These are phyloP conservation scores for Diprion similis DNA, from an alignment of 1,140 invertebrate genomes.

Conservation along the genomic window DNA sequence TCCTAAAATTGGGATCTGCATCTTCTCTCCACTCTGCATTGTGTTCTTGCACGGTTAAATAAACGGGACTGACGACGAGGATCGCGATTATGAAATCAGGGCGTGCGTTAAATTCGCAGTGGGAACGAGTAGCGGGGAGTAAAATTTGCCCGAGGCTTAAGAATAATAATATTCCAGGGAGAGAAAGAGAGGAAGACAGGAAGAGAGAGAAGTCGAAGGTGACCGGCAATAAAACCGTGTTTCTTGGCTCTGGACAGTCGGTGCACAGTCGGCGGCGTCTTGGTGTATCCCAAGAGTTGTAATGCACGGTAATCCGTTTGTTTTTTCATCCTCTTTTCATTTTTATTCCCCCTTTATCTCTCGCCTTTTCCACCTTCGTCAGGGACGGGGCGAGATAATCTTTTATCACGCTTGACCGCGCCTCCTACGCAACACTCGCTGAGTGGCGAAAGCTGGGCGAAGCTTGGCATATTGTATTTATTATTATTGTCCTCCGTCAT, in stretches of 20 bases:
- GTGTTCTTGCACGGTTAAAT: too few relatives aligned
- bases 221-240: constrained; percentile 4
- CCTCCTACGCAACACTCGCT: too few relatives aligned
- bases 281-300: neutral
- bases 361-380: neutral
- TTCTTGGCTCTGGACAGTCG: neutral
- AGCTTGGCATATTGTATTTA: too few relatives aligned
- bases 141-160: neutral
- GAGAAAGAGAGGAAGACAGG: neutral
- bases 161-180: neutral
- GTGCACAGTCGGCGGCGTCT: neutral
- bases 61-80: too few relatives aligned
- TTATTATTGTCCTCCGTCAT: too few relatives aligned
- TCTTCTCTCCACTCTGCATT: too few relatives aligned
- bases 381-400: too few relatives aligned
- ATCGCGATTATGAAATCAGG: neutral
- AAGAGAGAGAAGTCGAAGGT: neutral
- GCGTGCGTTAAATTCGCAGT: neutral
- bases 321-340: too few relatives aligned
- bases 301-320: neutral
- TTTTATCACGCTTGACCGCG: too few relatives aligned
- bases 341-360: neutral
- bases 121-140: neutral
- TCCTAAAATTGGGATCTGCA: too few relatives aligned
- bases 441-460: too few relatives aligned